phyloP scores from a whole-genome alignment of 2,888 invertebrate genomes.

The Diarsia brunnea region DNA sequence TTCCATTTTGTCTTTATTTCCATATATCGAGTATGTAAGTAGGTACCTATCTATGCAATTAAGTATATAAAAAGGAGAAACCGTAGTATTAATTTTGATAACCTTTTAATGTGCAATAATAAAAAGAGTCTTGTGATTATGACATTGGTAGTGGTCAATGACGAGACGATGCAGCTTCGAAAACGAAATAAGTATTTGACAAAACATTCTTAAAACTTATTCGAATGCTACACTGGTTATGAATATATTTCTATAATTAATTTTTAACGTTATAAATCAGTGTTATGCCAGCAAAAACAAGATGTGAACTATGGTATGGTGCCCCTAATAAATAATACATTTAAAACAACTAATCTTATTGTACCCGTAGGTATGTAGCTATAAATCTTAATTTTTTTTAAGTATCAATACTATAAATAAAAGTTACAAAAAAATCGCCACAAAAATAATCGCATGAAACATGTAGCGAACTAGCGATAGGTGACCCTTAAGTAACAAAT shows the following conservation, averaged over 20 bases:
- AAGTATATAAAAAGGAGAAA: conserved; percentile 24
- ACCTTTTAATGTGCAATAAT: conserved; percentile 47
- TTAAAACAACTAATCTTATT: neutral
- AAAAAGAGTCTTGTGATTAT: conserved; percentile 40
- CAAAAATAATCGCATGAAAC: conserved; percentile 7
- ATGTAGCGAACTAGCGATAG: neutral
- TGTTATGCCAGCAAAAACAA: neutral
- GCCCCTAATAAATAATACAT: neutral
- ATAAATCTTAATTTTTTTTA: neutral
- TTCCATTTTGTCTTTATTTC: conserved; percentile 30
- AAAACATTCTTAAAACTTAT: neutral
- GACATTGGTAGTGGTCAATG: conserved; percentile 56
- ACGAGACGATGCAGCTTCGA: conserved; percentile 27
- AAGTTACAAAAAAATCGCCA: conserved; percentile 3
- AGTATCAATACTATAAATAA: neutral
- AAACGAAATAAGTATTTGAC: conserved; percentile 29
- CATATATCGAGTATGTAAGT: neutral
- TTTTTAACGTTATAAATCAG: neutral
- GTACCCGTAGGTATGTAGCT: neutral
- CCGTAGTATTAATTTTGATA: conserved; percentile 42
- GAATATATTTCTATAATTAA: neutral
- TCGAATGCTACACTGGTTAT: neutral
- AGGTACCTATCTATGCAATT: neutral
- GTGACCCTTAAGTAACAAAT: conserved; percentile 5
- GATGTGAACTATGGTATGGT: neutral